These are phyloP conservation scores for Anableps anableps DNA, from an alignment of 2,797 vertebrate genomes.

Conservation along the genomic window DNA sequence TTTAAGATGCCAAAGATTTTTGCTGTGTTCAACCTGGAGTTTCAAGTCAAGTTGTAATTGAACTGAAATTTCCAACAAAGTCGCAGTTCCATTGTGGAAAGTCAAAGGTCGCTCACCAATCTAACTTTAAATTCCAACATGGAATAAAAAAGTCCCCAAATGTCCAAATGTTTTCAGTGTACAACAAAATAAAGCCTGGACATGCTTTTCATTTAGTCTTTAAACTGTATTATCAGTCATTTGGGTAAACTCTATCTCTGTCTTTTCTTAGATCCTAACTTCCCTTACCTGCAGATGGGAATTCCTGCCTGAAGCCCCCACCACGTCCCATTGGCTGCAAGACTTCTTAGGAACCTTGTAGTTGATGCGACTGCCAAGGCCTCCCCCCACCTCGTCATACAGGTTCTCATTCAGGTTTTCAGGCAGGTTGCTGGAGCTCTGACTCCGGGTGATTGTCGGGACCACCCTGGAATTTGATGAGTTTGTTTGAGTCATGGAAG, in stretches of 20 bases:
- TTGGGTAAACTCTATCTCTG: slow-evolving; percentile 1
- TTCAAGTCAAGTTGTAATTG: too few relatives aligned
- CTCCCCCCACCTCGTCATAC: slow-evolving; percentile 70
- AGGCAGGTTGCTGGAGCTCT: slow-evolving; percentile 83
- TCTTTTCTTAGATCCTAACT: background rate
- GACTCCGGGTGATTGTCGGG: slow-evolving; percentile 81
- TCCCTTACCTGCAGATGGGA: slow-evolving; percentile 74
- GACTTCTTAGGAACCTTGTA: slow-evolving; percentile 71
- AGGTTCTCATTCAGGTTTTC: slow-evolving; percentile 81
- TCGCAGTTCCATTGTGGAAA: too few relatives aligned
- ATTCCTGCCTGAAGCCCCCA: slow-evolving; percentile 57
- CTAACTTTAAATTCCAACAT: too few relatives aligned
- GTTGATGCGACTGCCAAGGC: slow-evolving; percentile 43
- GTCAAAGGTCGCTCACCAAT: too few relatives aligned
- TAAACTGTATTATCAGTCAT: background rate
- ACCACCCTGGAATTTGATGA: slow-evolving; percentile 48
- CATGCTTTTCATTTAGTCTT: background rate
- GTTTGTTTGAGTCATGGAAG: slow-evolving; percentile 10
- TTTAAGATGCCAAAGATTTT: too few relatives aligned
- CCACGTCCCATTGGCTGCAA: slow-evolving; percentile 83
- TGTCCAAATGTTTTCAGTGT: background rate
- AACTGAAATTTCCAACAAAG: too few relatives aligned
- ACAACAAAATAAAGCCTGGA: background rate
- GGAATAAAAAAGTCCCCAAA: too few relatives aligned
- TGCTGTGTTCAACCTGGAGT: too few relatives aligned